phyloP scores from a whole-genome alignment of 53 echinoderm and acorn worm genomes.

The Crossaster papposus region DNA sequence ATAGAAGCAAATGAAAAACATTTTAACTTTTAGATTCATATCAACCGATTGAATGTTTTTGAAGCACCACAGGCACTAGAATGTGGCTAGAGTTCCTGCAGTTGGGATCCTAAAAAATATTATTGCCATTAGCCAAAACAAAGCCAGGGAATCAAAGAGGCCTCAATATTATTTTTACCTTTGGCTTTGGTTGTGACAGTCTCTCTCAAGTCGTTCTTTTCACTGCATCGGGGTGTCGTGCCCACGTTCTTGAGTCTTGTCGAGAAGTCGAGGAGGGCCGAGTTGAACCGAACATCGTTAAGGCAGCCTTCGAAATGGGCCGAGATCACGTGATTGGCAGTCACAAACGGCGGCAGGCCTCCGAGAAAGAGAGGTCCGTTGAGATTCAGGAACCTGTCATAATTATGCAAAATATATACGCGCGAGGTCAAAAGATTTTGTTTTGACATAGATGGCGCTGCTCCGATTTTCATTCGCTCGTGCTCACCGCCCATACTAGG shows the following conservation, averaged over 20 bases:
- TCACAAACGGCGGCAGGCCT: slow-evolving; percentile 18
- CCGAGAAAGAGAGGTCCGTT: slow-evolving; percentile 50
- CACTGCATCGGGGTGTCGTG: slow-evolving; percentile 30
- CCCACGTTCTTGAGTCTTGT: slow-evolving; percentile 46
- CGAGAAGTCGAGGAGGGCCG: slow-evolving; percentile 18
- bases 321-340: slow-evolving; percentile 20
- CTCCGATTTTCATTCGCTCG: no score
- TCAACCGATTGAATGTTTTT: no score
- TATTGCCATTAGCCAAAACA: no score
- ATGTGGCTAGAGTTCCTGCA: no score
- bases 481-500: no score
- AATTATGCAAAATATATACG: not conserved
- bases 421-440: not conserved
- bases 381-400: slow-evolving; percentile 48
- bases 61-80: no score
- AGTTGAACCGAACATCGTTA: not conserved
- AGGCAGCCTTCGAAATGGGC: slow-evolving; percentile 33
- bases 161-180: slow-evolving; percentile 17
- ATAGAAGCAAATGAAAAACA: no score
- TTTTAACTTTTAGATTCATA: no score
- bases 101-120: no score
- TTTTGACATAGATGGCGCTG: not conserved
- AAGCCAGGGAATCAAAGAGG: no score
- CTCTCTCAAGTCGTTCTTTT: not conserved
- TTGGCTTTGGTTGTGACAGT: not conserved